Evolutionary conservation across 1,140 invertebrate species (phyloP), one percentile per base, ranked within the genome.

Genomic region (Ostrea denselamellosa): DNA sequence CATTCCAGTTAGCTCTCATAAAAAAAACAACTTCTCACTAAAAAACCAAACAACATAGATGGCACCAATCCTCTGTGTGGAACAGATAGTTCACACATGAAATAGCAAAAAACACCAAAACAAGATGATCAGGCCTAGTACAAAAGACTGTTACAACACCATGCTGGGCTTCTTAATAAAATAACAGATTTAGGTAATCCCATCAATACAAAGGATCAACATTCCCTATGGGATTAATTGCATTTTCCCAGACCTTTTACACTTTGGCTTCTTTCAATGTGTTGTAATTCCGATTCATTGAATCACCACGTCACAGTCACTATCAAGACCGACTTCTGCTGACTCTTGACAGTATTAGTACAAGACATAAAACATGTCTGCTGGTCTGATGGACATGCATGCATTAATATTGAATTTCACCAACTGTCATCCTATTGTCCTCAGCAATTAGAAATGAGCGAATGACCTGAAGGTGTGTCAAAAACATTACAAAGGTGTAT

Each of bases 121-220:
- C 56, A 62, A 34, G 25, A 77, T 22, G 58, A 62, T n/a, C 10
- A 34, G 28, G 68, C 10, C 25, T 1, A 14, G 28, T 28, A 14
- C 9, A 25, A 77, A 62, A 62, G 68, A 62, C n/a, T n/a, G 17
- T n/a, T 19, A 62, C n/a, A 56, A 56, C 54, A 77, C 25, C 68
- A 77, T 28, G 68, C 68, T 77, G 68, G 68, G 68, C 28, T 17
- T 77, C 68, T 77, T 25, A 14, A 25, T 28, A 17, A 14, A 77
- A 77, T 34, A 77, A 77, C 68, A 77, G 68, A 77, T 77, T 77
- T 28, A 9, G 28, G 68, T 77, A 77, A 77, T 77, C 68, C 68
- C 68, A 77, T 77, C 68, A 77, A 77, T 77, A 77, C 68, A 34
- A 77, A 77, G 68, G 68, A 77, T 77, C 68, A 34, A 77, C 68